Evolutionary conservation across 2,113 vertebrate species (phyloP).

Genomic region (Tauraco erythrolophus): DNA sequence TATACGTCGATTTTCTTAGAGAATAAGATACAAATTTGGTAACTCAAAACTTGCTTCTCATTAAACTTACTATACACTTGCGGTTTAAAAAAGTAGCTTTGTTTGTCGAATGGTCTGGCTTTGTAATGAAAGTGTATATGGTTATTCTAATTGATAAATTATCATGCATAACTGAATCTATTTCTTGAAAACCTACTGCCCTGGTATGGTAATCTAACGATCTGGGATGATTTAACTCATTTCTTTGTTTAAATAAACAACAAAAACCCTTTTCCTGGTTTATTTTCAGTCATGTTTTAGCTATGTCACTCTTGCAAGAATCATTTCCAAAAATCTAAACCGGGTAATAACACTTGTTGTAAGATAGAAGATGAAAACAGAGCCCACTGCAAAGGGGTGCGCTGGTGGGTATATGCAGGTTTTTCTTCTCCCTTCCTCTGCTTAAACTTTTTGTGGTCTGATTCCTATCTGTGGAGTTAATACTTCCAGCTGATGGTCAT

Average conservation of each 20-base stretch:
- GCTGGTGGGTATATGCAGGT: background rate
- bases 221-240: background rate
- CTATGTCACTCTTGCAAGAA: background rate
- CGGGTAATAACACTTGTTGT: background rate
- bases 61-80: background rate
- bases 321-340: background rate
- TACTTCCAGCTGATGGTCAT: background rate
- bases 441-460: background rate
- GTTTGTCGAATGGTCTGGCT: background rate
- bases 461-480: background rate
- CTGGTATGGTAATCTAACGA: background rate
- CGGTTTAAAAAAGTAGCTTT: background rate
- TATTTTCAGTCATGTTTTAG: background rate
- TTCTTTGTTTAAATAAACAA: background rate
- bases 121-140: background rate
- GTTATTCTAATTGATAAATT: background rate
- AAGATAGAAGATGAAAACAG: background rate
- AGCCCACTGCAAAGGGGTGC: background rate
- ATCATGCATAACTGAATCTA: background rate
- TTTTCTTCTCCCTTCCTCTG: background rate
- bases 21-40: background rate
- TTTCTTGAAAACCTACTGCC: background rate
- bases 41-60: background rate
- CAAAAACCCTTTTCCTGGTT: background rate
- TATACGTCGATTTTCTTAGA: background rate